Percentiles rank a stretch among this genome's conserved stretches.
Evolutionary conservation across 2,113 vertebrate species (phyloP).

Genomic region (Equus przewalskii): DNA sequence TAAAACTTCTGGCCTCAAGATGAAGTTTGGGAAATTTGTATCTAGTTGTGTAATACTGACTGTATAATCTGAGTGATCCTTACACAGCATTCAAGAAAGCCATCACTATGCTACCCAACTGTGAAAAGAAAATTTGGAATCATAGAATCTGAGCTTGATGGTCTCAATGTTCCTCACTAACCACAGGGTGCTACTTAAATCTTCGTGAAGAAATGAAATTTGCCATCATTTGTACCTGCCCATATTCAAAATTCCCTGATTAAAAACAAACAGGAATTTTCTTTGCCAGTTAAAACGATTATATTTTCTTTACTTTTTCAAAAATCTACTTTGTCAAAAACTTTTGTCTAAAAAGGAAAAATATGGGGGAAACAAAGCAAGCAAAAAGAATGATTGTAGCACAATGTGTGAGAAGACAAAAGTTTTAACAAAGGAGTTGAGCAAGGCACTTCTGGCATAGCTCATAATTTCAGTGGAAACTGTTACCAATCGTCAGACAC

Average conservation of each 20-base stretch:
- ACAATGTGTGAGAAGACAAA: not conserved
- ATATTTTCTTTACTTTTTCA: not conserved
- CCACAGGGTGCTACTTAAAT: not conserved
- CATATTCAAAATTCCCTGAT: not conserved
- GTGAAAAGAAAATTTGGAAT: constrained; percentile 20
- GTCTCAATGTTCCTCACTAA: not conserved
- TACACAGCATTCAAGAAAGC: constrained; percentile 76
- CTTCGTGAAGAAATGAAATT: not conserved
- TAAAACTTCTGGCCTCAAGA: constrained; percentile 85
- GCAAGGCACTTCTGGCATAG: not conserved
- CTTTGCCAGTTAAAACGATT: not conserved
- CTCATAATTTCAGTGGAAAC: not conserved
- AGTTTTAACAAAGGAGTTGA: not conserved
- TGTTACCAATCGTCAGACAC: not conserved
- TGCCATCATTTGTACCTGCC: not conserved
- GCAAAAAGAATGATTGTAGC: not conserved
- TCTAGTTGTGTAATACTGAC: constrained; percentile 87
- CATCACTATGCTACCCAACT: constrained; percentile 51
- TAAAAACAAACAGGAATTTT: not conserved
- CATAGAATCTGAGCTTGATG: constrained; percentile 15
- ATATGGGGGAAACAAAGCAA: not conserved
- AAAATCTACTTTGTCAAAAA: constrained; percentile 21
- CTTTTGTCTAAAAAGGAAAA: not conserved
- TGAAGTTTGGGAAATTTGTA: constrained; percentile 87
- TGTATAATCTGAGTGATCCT: constrained; percentile 83